Evolutionary conservation across 1,140 invertebrate species (phyloP).

Genomic region (Frieseomelitta varia): DNA sequence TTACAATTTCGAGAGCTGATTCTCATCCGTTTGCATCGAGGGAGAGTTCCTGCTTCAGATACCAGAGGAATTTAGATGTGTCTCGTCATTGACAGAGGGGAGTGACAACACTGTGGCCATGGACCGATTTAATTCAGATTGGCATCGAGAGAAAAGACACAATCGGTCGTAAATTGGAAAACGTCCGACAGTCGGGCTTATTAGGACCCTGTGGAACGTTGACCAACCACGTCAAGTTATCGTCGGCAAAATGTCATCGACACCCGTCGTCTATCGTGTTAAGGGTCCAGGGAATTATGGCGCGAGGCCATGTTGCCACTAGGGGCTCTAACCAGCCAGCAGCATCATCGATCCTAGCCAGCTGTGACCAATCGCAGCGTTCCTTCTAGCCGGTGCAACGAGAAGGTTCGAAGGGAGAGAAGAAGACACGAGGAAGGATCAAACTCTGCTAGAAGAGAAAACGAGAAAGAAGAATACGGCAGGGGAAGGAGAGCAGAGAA

Average conservation of each 20-base stretch:
- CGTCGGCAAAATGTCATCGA: not conserved
- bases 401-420: conserved; percentile 5
- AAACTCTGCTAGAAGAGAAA: conserved; percentile 5
- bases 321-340: conserved; percentile 44
- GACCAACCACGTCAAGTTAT: not conserved
- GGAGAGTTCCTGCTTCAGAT: not conserved
- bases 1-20: not conserved
- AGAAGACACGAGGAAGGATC: not conserved
- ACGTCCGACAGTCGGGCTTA: too few species aligned
- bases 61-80: not conserved
- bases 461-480: conserved; percentile 8
- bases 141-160: not conserved
- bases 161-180: not conserved
- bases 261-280: not conserved
- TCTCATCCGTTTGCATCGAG: not conserved
- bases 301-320: conserved; percentile 55
- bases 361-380: conserved; percentile 68
- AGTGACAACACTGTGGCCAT: not conserved
- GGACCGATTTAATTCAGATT: not conserved
- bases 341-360: conserved; percentile 72
- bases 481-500: conserved; percentile 19
- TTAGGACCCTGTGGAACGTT: not conserved
- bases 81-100: not conserved
- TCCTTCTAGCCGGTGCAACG: conserved; percentile 43
- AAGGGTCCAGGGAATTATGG: not conserved